A percentile compares a stretch with the other conserved stretches of the same genome.
Conservation (phyloP, 2,113 vertebrate species). For the Halichoeres trimaculatus region DNA sequence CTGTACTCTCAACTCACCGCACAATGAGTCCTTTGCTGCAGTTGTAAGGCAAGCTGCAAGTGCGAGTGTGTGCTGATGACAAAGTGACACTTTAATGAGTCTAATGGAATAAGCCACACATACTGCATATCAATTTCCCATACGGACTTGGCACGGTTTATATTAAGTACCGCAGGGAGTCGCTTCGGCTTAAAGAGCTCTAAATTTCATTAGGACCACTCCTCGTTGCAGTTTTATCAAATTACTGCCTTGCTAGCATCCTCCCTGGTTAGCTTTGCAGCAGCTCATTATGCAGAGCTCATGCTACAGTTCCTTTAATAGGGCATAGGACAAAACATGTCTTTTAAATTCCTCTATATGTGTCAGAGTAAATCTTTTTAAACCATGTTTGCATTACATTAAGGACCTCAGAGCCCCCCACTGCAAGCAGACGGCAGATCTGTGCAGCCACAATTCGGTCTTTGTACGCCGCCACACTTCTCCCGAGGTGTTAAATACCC, state of each 20-base stretch:
- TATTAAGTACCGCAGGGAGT: conserved; percentile 54
- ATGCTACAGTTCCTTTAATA: conserved; percentile 67
- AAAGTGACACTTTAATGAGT: conserved; percentile 78
- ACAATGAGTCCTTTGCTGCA: conserved; percentile 71
- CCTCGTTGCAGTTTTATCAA: conserved; percentile 70
- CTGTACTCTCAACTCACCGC: conserved; percentile 51
- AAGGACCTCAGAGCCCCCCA: conserved; percentile 67
- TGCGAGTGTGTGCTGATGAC: conserved; percentile 62
- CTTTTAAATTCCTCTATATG: conserved; percentile 73
- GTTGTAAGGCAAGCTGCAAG: conserved; percentile 55
- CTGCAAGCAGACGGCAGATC: conserved; percentile 63
- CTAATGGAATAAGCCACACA: conserved; percentile 75
- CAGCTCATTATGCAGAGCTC: conserved; percentile 45
- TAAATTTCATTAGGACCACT: conserved; percentile 58
- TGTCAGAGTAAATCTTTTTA: conserved; percentile 80
- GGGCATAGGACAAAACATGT: conserved; percentile 71
- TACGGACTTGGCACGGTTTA: conserved; percentile 47
- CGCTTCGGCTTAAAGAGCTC: conserved; percentile 52
- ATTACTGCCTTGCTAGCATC: conserved; percentile 58
- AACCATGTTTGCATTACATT: conserved; percentile 79
- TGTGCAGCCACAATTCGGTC: conserved; percentile 71
- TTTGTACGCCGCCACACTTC: conserved; percentile 71
- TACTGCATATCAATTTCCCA: conserved; percentile 63
- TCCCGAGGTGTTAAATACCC: conserved; percentile 69
- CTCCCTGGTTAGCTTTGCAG: conserved; percentile 26